phyloP scores from a whole-genome alignment of 2,113 vertebrate genomes.

The Empidonax traillii region DNA sequence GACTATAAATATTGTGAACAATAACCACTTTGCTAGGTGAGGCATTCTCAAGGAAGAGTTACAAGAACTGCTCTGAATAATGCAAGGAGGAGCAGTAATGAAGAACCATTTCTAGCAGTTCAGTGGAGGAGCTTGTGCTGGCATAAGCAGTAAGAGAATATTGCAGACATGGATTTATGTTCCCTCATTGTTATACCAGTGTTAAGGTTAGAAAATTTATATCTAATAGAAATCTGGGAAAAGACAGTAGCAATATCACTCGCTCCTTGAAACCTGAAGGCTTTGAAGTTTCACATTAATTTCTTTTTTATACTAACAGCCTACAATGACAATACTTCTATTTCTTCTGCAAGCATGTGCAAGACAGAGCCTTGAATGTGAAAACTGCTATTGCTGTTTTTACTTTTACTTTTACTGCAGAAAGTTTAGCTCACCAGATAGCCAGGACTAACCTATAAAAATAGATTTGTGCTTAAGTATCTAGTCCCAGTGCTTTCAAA shows the following conservation, averaged over 20 bases:
- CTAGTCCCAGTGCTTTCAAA: not conserved
- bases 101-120: not conserved
- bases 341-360: not conserved
- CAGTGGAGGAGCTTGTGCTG: not conserved
- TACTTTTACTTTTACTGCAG: not conserved
- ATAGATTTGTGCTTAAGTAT: not conserved
- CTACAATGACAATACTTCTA: not conserved
- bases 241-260: not conserved
- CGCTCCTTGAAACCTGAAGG: not conserved
- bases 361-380: not conserved
- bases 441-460: not conserved
- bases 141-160: not conserved
- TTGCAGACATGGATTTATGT: not conserved
- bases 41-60: not conserved
- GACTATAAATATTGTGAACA: slow-evolving; percentile 10
- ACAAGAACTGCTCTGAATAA: not conserved
- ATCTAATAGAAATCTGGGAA: not conserved
- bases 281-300: not conserved
- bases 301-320: not conserved
- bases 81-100: not conserved
- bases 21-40: not conserved
- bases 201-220: not conserved
- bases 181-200: not conserved
- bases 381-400: not conserved
- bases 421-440: not conserved